Percentiles rank a stretch among this genome's conserved stretches.
Conservation (phyloP, 2,113 vertebrate species). For the Microcebus ravelobensis region DNA sequence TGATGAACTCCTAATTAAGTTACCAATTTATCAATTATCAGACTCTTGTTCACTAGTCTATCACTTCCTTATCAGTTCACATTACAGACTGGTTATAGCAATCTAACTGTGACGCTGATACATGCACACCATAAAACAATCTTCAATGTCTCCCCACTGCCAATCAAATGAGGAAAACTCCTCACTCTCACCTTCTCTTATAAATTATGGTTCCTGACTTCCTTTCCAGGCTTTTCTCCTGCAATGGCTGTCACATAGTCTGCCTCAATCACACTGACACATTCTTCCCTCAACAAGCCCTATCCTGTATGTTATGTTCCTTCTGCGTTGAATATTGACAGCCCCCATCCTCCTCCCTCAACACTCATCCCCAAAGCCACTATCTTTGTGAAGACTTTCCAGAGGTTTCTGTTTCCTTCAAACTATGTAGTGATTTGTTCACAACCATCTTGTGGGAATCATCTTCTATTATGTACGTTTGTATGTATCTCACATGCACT, state of each 20-base stretch:
- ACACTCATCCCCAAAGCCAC: not conserved
- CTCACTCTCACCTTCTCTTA: not conserved
- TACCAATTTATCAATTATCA: not conserved
- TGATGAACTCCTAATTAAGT: not conserved
- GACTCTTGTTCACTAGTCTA: not conserved
- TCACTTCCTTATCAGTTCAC: not conserved
- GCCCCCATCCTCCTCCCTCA: not conserved
- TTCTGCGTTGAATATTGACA: not conserved
- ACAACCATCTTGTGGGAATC: not conserved
- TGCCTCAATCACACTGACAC: not conserved
- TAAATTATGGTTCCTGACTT: not conserved
- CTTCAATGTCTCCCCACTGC: not conserved
- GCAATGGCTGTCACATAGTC: not conserved
- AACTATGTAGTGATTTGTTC: not conserved
- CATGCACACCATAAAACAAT: not conserved
- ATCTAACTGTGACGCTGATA: not conserved
- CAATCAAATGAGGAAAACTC: not conserved
- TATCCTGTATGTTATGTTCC: not conserved
- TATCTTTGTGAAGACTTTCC: not conserved
- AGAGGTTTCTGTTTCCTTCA: not conserved
- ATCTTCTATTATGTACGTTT: not conserved
- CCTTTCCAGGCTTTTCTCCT: not conserved
- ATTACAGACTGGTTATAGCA: not conserved
- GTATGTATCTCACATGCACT: not conserved
- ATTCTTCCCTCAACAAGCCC: not conserved